Evolutionary conservation across 2,888 invertebrate species (phyloP), one percentile per base, ranked within the genome.

Genomic region (Hirtodrosophila alboralis): DNA sequence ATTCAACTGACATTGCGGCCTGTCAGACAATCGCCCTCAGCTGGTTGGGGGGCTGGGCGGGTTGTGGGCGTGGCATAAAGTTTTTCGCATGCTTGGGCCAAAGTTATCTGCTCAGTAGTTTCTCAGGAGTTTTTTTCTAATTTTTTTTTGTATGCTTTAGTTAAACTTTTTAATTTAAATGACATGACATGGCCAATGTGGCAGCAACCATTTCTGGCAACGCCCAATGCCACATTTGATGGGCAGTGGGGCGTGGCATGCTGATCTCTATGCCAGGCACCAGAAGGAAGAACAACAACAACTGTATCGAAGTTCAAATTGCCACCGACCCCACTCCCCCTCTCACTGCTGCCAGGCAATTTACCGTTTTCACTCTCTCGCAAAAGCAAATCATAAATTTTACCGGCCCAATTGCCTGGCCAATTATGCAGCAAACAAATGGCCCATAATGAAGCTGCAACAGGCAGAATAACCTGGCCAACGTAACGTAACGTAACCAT

Each of bases 361-460:
- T 69, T 75, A 71, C 71, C 71, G 76, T 75, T 75, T 1, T 12
- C 7, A 0, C 44, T 8, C 26, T 6, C 13, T 12, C 5, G 13
- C 13, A 23, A 37, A 33, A 37, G 52, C 52, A 78, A 84, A 78
- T 78, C 77, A 78, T 78, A 78, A 80, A 78, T 84, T 84, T 73
- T 77, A 57, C 48, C 77, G 63, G 74, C 63, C 81, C 84, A 78
- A 84, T 77, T 80, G 81, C 56, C 30, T 52, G 68, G 81, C 83
- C 85, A 79, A 79, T 79, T 79, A 79, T 79, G 79, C 77, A 81
- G 83, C 85, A 84, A 85, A 79, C 83, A 79, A 79, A 79, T 79
- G 85, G 83, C 75, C 79, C 79, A 85, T 79, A 79, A 79, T 79
- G 85, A 79, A 85, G 85, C 78, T 63, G 69, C n/a, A n/a, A n/a